Base-by-base conservation (phyloP, 2,113 vertebrate species). In the Neolamprologus caudopunctatus region DNA sequence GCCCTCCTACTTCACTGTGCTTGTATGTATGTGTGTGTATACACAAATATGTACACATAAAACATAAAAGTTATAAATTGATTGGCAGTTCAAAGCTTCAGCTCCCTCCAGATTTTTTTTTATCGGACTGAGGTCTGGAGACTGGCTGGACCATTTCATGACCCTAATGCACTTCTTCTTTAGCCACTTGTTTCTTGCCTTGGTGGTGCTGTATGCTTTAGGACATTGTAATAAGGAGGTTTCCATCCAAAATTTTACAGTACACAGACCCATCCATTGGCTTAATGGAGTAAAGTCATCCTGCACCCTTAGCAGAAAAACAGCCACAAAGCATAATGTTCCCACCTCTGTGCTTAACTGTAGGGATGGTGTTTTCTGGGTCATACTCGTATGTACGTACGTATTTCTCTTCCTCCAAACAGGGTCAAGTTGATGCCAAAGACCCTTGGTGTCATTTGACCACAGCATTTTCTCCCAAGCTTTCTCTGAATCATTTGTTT, bases 1-100 rank as follows among this genome's bases (percentile, higher is more conserved):
- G 87, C 85, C 89, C 83, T 84, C 91, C 87, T 88, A 40, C 66
- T 84, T 58, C 88, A 42, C 54, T 24, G 24, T 2, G 61, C 53
- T 19, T 63, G 17, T 35, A 35, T 61, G 57, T 71, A 42, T 82
- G 10, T 81, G 6, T 33, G 21, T 73, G 45, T 53, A 19, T 28
- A 17, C 16, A 21, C n/a, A 19, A 51, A 68, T 68, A 68, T 66
- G 6, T 37, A 66, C 10, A 66, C 19, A 37, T 21, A 37, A n/a
- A 66, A 66, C 33, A 3, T 66, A 37, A 21, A 66, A 13, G 61
- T 66, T 66, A 37, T 66, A 35, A 35, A 66, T n/a, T 66, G 17
- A 37, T n/a, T 37, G 33, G 61, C 33, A n/a, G 33, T n/a, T 66
- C 17, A n/a, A 66, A 66, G 17, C 33, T 37, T 66, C 33, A 40